Percentiles rank a stretch among this genome's conserved stretches.
Evolutionary conservation across 2,888 invertebrate genomes (phyloP).

Genomic region (Rhamnusium bicolor): DNA sequence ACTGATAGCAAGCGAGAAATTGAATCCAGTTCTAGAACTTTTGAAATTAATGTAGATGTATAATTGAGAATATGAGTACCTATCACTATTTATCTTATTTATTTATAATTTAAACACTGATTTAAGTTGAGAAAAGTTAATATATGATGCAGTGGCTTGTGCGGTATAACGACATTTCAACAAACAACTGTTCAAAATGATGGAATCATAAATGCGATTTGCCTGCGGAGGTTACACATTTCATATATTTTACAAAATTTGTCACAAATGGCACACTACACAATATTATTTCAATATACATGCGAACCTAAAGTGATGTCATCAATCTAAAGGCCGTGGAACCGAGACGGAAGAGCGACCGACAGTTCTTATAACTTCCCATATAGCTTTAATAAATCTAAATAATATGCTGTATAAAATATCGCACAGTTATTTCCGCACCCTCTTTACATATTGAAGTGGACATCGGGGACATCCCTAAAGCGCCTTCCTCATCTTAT

Average conservation of each 20-base stretch:
- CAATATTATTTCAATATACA: conserved; percentile 67
- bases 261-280: conserved; percentile 61
- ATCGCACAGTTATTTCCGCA: conserved; percentile 58
- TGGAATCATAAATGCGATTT: conserved; percentile 44
- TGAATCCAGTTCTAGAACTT: too few relatives aligned
- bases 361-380: conserved; percentile 67
- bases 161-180: conserved; percentile 24
- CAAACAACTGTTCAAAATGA: conserved; percentile 34
- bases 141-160: not conserved
- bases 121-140: not conserved
- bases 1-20: too few relatives aligned
- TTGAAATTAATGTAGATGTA: too few relatives aligned
- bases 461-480: conserved; percentile 64
- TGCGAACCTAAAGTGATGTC: conserved; percentile 66
- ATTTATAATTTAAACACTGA: not conserved
- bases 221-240: conserved; percentile 46
- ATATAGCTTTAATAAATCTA: conserved; percentile 68
- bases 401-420: conserved; percentile 67
- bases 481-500: conserved; percentile 48
- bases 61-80: too few relatives aligned
- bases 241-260: conserved; percentile 57
- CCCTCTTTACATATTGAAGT: conserved; percentile 63
- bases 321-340: conserved; percentile 64
- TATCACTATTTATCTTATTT: too few relatives aligned
- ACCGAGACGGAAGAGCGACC: conserved; percentile 57